These are phyloP conservation scores for Panzeria rudis DNA, from an alignment of 2,888 invertebrate genomes.

Conservation along the genomic window DNA sequence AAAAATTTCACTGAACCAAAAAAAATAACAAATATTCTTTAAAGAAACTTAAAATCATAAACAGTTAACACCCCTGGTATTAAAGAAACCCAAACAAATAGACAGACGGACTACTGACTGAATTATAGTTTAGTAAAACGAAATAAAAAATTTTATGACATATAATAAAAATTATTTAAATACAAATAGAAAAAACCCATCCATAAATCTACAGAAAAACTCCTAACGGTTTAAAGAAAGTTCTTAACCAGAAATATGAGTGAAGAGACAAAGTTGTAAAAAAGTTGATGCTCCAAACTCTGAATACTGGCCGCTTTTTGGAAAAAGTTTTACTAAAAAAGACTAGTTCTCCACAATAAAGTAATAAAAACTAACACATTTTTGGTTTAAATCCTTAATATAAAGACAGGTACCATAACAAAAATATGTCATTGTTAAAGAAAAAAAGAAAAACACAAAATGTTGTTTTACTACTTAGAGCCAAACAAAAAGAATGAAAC, in stretches of 20 bases:
- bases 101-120: too few species aligned
- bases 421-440: constrained; percentile 15
- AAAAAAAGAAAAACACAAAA: constrained; percentile 15
- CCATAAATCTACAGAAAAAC: not conserved
- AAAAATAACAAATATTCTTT: not conserved
- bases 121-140: not conserved
- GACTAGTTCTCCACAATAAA: not conserved
- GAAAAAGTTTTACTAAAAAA: not conserved
- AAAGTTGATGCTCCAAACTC: not conserved
- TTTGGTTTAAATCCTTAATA: constrained; percentile 21
- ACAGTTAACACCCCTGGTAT: not conserved
- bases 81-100: not conserved
- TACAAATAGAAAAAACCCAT: not conserved
- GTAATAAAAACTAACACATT: not conserved
- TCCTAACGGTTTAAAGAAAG: not conserved
- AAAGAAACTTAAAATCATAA: not conserved
- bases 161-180: not conserved
- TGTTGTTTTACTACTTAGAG: constrained; percentile 13
- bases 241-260: not conserved
- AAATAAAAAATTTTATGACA: not conserved
- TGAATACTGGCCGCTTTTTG: not conserved
- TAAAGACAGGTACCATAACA: not conserved
- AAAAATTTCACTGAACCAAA: not conserved
- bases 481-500: not conserved
- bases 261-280: not conserved